A percentile compares a stretch with the other conserved stretches of the same genome.
Evolutionary conservation across 2,888 invertebrate species (phyloP).

Genomic region (Agrilus cyanescens): DNA sequence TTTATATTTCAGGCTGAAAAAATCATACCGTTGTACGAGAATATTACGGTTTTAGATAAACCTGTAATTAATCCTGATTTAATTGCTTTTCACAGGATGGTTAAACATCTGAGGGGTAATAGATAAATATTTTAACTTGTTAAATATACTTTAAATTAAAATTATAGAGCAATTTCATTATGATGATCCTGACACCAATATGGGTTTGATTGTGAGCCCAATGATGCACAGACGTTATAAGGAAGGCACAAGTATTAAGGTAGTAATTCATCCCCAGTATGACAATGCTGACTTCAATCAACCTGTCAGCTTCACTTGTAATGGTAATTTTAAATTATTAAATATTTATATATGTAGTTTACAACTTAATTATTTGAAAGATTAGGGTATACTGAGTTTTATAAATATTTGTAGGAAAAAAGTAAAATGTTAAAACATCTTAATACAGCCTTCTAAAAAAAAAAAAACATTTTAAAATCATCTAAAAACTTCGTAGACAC

Average conservation of each 20-base stretch:
- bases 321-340: slow-evolving; percentile 49
- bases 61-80: slow-evolving; percentile 56
- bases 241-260: slow-evolving; percentile 75
- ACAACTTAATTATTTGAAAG: neutral
- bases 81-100: slow-evolving; percentile 72
- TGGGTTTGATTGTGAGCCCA: slow-evolving; percentile 81
- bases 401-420: neutral
- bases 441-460: no score
- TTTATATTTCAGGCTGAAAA: slow-evolving; percentile 33
- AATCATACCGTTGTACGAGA: slow-evolving; percentile 58
- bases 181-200: slow-evolving; percentile 67
- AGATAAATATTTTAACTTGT: slow-evolving; percentile 41
- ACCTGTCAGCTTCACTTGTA: slow-evolving; percentile 83
- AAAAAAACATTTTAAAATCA: no score
- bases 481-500: no score
- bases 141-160: slow-evolving; percentile 8
- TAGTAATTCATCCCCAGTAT: slow-evolving; percentile 61
- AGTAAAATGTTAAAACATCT: no score
- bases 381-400: neutral
- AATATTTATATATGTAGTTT: slow-evolving; percentile 3
- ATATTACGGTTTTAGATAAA: slow-evolving; percentile 49
- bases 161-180: slow-evolving; percentile 57
- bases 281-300: slow-evolving; percentile 33
- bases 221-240: slow-evolving; percentile 68
- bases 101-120: slow-evolving; percentile 51